These are phyloP conservation scores for Platycercus adscitus DNA, from an alignment of 2,113 vertebrate genomes.

Conservation along the genomic window DNA sequence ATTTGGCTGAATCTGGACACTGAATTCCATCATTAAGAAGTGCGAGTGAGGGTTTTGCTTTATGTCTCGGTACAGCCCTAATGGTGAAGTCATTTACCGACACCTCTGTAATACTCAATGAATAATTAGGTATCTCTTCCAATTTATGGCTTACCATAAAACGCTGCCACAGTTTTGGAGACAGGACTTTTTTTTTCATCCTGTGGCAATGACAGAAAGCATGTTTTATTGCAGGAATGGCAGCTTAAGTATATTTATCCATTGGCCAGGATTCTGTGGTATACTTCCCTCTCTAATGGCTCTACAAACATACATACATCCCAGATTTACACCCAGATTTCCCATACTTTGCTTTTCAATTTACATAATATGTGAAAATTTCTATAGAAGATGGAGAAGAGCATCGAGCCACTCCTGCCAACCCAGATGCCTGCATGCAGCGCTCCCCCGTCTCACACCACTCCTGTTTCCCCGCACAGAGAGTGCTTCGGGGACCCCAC, in stretches of 20 bases:
- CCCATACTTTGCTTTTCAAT: slow-evolving; percentile 14
- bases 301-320: neutral
- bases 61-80: neutral
- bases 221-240: neutral
- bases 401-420: neutral
- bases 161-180: neutral
- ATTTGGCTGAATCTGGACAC: neutral
- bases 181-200: neutral
- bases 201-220: slow-evolving; percentile 1
- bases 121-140: slow-evolving; percentile 40
- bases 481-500: neutral
- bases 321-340: slow-evolving; percentile 30
- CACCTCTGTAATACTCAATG: neutral
- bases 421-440: neutral
- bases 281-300: slow-evolving; percentile 1
- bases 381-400: neutral
- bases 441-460: neutral
- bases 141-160: slow-evolving; percentile 27
- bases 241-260: neutral
- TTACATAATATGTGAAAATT: slow-evolving; percentile 34
- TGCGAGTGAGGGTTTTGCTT: neutral
- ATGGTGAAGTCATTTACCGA: neutral
- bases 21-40: neutral
- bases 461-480: neutral
- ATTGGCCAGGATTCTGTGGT: neutral